Evolutionary conservation across 2,888 invertebrate species (phyloP), one percentile per base, ranked within the genome.

Genomic region (Rhabditophanes sp.): DNA sequence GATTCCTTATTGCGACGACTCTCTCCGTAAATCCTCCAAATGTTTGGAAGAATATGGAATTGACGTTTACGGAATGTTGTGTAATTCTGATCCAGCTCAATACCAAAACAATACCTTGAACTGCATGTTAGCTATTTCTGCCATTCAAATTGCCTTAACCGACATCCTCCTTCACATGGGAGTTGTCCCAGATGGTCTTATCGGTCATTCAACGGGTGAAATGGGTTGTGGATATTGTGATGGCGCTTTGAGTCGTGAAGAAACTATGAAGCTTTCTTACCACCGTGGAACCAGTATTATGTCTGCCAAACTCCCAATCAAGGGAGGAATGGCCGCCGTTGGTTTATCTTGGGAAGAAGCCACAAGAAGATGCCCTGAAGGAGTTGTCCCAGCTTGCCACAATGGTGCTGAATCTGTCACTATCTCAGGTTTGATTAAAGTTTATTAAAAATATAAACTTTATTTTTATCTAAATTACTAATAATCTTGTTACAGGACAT

Each of bases 161-260:
- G 88, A 93, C 68, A 69, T 84, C 33, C 71, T 93, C 36, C 71
- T 73, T 11, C 63, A 79, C 16, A 43, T 72, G 33, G 81, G 79
- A 44, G 74, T 93, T 27, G 71, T 73, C 34, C 85, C 88, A 4
- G 84, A 88, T 67, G 88, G 87, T 34, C 83, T 93, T 62, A 74
- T 90, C 33, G 93, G 93, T 1, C 88, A 90, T 68, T 87, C 87
- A 24, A 80, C 31, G 18, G 82, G 83, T 18, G 83, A 83, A 70
- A 69, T 88, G 1, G 83, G 82, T 1, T 88, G 87, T 68, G 87
- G 84, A 9, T 88, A 88, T 69, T 87, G 85, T 16, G 88, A 88
- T 72, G 84, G 82, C 7, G 79, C 82, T 29, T 77, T 93, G 57
- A 84, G 83, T 5, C 78, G 80, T 2, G 85, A 87, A 67, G 87